Base-by-base conservation (phyloP, 2,113 vertebrate species). In the Nymphicus hollandicus region DNA sequence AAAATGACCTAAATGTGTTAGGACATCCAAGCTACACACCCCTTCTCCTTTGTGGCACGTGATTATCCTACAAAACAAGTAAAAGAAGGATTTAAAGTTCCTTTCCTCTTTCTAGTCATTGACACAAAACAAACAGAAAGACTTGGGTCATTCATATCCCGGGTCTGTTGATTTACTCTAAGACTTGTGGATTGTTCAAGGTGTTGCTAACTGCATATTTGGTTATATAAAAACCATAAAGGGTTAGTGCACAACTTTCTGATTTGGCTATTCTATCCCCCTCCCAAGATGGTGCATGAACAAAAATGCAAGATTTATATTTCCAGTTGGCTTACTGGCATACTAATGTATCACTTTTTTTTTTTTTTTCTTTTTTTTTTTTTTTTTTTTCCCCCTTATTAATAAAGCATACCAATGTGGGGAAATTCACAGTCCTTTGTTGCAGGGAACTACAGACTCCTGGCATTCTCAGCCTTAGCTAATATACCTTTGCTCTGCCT, bases 401-500 rank as follows among this genome's bases (percentile, higher is more conserved):
- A 9, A 23, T 58, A 31, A 18, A 55, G 52, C 52, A 31, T 31
- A 55, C 10, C 52, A 55, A 5, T 55, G 52, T 19, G 25, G 5
- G 7, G 3, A 10, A 74, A 41, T 35, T 72, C 39, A 11, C 16
- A 41, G 37, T 6, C n/a, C 24, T 13, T 15, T 12, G 3, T 28
- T 81, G 7, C 25, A 46, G 39, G 44, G 15, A 52, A 29, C 20
- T 33, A 4, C 1, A 37, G 35, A 52, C 9, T 53, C 23, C 35
- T 58, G 7, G 0, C 23, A 35, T 6, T 5, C 35, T 60, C 35
- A 43, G 28, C 52, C 24, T 66, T 68, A 47, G 29, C n/a, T 28
- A 25, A 0, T 5, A 9, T 3, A 11, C 28, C 31, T 77, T 53
- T 66, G 10, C 6, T 28, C 0, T 13, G 10, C 16, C 3, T 22